These are phyloP conservation scores for Irena cyanogastra DNA, from an alignment of 2,113 vertebrate species.

Conservation along the genomic window DNA sequence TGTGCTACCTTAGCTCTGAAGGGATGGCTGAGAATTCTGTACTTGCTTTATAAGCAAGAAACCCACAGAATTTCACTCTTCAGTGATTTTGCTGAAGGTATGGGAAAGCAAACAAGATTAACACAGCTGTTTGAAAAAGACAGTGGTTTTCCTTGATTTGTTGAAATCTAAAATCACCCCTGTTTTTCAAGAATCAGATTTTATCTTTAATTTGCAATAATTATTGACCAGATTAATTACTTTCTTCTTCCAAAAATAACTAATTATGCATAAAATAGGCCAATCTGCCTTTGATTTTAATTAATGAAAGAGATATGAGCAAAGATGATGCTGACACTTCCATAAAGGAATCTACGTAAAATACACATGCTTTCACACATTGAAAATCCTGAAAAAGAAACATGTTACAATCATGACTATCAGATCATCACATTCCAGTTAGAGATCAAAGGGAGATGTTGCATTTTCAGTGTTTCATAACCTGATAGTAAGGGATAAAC, in stretches of 20 bases:
- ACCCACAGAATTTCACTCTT: neutral
- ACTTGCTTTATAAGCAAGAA: neutral
- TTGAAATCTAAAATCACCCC: neutral
- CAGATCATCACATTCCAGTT: neutral
- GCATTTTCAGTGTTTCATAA: neutral
- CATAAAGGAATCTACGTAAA: constrained; percentile 15
- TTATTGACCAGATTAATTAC: constrained; percentile 21
- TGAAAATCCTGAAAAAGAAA: constrained; percentile 19
- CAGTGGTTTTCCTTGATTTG: neutral
- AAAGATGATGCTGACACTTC: neutral
- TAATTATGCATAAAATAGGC: constrained; percentile 55
- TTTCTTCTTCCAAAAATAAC: constrained; percentile 54
- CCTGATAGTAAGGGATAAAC: neutral
- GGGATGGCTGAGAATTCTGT: neutral
- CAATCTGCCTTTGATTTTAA: constrained; percentile 59
- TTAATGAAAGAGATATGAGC: constrained; percentile 56
- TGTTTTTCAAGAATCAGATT: neutral
- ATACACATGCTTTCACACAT: neutral
- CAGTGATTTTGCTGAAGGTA: neutral
- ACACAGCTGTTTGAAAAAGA: neutral
- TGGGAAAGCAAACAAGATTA: neutral
- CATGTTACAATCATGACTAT: neutral
- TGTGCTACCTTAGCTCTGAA: neutral
- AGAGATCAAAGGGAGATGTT: neutral
- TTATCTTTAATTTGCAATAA: neutral